These are phyloP conservation scores for Psilopsiagon aurifrons DNA, from an alignment of 2,113 vertebrate species.

Conservation along the genomic window DNA sequence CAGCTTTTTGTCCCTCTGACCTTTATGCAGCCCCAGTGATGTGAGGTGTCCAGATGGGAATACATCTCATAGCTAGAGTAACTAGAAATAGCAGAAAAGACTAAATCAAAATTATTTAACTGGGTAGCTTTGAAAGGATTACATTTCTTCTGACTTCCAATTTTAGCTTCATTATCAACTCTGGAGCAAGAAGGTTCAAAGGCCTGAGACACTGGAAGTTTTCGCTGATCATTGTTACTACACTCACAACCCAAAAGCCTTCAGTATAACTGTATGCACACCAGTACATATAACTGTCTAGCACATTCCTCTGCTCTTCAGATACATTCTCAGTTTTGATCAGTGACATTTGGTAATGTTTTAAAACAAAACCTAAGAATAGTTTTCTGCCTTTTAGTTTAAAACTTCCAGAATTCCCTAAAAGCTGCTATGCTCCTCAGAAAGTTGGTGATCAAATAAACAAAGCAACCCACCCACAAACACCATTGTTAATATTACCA, in stretches of 20 bases:
- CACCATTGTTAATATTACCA: background rate
- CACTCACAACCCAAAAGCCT: background rate
- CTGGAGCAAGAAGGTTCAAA: background rate
- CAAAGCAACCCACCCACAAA: background rate
- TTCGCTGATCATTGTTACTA: background rate
- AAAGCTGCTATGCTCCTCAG: background rate
- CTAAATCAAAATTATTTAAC: background rate
- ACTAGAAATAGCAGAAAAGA: background rate
- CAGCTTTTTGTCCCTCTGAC: background rate
- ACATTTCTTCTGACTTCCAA: background rate
- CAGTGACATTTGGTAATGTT: background rate
- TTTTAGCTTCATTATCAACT: background rate
- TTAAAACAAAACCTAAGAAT: background rate
- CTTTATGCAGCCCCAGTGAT: background rate
- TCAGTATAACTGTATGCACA: background rate
- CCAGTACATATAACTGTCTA: background rate
- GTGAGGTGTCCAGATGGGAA: background rate
- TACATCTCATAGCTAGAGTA: background rate
- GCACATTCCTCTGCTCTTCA: background rate
- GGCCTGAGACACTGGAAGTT: rapidly evolving
- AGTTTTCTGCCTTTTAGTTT: background rate
- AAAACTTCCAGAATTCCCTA: background rate
- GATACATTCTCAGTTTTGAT: background rate
- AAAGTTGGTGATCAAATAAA: background rate
- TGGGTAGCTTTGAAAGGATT: background rate